Percentiles rank a stretch among this genome's conserved stretches.
phyloP scores from a whole-genome alignment of 1,140 invertebrate genomes.

The Drosophila carrolli region DNA sequence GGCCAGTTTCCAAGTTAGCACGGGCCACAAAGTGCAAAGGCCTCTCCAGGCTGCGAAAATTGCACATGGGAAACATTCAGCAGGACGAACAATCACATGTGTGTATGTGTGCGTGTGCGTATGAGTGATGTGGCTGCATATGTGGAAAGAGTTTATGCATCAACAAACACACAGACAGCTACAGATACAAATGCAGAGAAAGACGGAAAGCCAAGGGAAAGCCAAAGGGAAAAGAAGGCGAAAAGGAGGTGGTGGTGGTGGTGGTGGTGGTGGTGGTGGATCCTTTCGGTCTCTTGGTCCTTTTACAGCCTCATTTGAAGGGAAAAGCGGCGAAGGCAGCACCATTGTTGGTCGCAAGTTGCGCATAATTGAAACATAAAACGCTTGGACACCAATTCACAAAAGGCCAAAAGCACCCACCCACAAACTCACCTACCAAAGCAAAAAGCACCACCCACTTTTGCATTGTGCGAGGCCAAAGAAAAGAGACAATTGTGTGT shows the following conservation, averaged over 20 bases:
- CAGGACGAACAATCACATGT: background rate
- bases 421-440: background rate
- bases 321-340: constrained; percentile 24
- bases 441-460: constrained; percentile 8
- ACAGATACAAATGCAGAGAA: background rate
- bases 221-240: background rate
- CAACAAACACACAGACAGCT: constrained; percentile 55
- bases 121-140: constrained; percentile 51
- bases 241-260: background rate
- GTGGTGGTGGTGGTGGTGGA: constrained; percentile 1
- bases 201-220: constrained; percentile 7
- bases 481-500: constrained; percentile 82
- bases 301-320: constrained; percentile 74
- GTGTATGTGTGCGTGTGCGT: constrained; percentile 31
- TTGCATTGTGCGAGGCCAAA: constrained; percentile 71
- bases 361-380: constrained; percentile 83
- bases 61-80: constrained; percentile 14
- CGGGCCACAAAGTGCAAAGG: constrained; percentile 38
- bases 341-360: constrained; percentile 79
- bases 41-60: constrained; percentile 28
- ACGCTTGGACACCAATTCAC: constrained; percentile 83
- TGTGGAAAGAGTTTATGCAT: constrained; percentile 70
- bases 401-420: constrained; percentile 62
- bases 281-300: constrained; percentile 41
- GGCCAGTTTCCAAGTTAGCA: constrained; percentile 38